Base-by-base conservation (phyloP, 2,797 vertebrate genomes). In the Galaxias olidus region DNA sequence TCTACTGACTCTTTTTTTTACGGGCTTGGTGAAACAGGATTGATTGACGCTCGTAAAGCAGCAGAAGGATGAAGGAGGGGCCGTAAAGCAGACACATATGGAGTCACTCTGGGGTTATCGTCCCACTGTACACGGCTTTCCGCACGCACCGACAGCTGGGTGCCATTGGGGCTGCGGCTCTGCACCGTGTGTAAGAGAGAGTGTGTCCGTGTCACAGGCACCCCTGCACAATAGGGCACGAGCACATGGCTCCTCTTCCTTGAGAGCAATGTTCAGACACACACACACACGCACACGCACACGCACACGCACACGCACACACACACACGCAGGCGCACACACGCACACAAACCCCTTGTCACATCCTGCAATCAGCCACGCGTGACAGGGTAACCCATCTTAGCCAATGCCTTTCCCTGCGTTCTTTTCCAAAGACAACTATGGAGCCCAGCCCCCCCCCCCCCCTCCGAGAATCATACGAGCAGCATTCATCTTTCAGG, bases 141-240 rank as follows among this genome's bases (percentile, higher is more conserved):
- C 76, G 65, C 78, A 68, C 51, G n/a, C n/a, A 73, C 69, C 63
- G 83, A 81, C 89, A 90, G 89, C 89, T 90, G 89, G 71, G 83
- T 81, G 85, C 83, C 76, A 78, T 88, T 87, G 85, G 30, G 67
- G 64, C 76, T 86, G 87, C 61, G 86, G 89, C 88, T 91, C 89
- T 84, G 81, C 87, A 86, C 81, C 84, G 57, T 52, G 57, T 44
- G 54, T 43, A n/a, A n/a, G n/a, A n/a, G n/a, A n/a, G 53, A 13
- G 44, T 50, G 45, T 18, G 54, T 49, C n/a, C 6, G 68, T 47
- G 52, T 62, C 63, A 51, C 69, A 19, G 78, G 77, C 78, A 74
- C 86, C 85, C 82, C 80, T 77, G 61, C 48, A 49, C 76, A 84
- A 83, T 74, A 70, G 76, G 58, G 66, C 77, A 73, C 75, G 79